Evolutionary conservation across 2,888 invertebrate species (phyloP).

Genomic region (Troides oblongomaculatus): DNA sequence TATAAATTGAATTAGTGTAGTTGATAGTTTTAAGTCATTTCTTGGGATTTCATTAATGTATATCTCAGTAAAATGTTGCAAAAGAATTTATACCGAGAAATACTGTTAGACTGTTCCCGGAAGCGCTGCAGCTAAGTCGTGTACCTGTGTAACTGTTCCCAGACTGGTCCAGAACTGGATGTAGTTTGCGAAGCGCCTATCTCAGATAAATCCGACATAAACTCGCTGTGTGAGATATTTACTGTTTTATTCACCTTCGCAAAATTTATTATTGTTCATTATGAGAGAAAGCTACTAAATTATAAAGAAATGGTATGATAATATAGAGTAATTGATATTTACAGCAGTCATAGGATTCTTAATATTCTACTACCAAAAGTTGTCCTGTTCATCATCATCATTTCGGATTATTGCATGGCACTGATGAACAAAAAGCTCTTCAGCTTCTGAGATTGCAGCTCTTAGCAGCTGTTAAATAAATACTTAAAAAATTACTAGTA

Average conservation of each 20-base stretch:
- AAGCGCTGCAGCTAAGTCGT: constrained; percentile 28
- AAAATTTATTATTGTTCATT: constrained; percentile 5
- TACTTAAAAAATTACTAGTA: too few relatives aligned
- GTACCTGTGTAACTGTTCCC: constrained; percentile 32
- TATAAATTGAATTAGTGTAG: not conserved
- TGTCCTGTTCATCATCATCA: too few relatives aligned
- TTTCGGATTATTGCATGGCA: too few relatives aligned
- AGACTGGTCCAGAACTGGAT: constrained; percentile 33
- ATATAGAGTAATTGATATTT: too few relatives aligned
- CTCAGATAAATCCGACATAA: constrained; percentile 25
- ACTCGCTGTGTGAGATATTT: constrained; percentile 10
- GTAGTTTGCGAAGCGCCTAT: constrained; percentile 21
- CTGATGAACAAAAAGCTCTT: too few relatives aligned
- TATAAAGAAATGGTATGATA: not conserved
- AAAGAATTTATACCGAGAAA: constrained; percentile 25
- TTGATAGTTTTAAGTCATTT: not conserved
- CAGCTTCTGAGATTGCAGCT: too few relatives aligned
- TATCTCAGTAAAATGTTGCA: constrained; percentile 26
- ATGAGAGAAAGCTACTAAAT: not conserved
- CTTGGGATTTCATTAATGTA: constrained; percentile 2
- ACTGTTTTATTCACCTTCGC: constrained; percentile 6
- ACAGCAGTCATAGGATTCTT: too few relatives aligned
- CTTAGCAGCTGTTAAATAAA: too few relatives aligned
- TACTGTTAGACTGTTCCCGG: constrained; percentile 31
- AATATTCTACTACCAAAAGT: too few relatives aligned